A percentile compares a stretch with the other conserved stretches of the same genome.
These are phyloP conservation scores for Pogonus chalceus DNA, from an alignment of 1,140 invertebrate species.

Conservation along the genomic window DNA sequence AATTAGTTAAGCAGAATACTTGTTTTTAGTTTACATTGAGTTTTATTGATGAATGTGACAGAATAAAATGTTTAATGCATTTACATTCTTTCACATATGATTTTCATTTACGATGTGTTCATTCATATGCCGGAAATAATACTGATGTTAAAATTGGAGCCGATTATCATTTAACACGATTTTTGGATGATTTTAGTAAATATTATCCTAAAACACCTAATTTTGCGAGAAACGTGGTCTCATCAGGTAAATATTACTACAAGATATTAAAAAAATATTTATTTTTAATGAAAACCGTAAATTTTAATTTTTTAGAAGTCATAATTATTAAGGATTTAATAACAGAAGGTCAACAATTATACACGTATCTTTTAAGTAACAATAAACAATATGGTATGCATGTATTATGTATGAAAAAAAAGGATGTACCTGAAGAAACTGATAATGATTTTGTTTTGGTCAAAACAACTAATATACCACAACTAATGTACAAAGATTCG, in stretches of 20 bases:
- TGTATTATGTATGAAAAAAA: conserved; percentile 53
- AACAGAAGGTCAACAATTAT: conserved; percentile 56
- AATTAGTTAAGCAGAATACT: conserved; percentile 39
- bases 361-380: conserved; percentile 61
- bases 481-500: conserved; percentile 49
- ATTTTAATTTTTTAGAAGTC: conserved; percentile 38
- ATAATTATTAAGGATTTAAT: conserved; percentile 49
- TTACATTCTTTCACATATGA: conserved; percentile 84
- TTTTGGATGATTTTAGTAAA: conserved; percentile 73
- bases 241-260: conserved; percentile 47
- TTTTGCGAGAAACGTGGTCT: conserved; percentile 68
- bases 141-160: conserved; percentile 46
- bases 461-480: conserved; percentile 45
- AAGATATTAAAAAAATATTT: neutral
- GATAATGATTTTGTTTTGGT: conserved; percentile 51
- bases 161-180: conserved; percentile 65
- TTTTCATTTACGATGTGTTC: conserved; percentile 69
- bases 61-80: conserved; percentile 64
- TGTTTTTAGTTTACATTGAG: conserved; percentile 51
- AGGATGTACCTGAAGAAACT: conserved; percentile 28
- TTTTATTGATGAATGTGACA: conserved; percentile 70
- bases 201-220: conserved; percentile 78
- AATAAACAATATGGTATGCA: conserved; percentile 61
- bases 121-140: conserved; percentile 53
- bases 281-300: neutral